Evolutionary conservation across 1,140 invertebrate genomes (phyloP), one percentile per base, ranked within the genome.

Genomic region (Platyscapa corneri): DNA sequence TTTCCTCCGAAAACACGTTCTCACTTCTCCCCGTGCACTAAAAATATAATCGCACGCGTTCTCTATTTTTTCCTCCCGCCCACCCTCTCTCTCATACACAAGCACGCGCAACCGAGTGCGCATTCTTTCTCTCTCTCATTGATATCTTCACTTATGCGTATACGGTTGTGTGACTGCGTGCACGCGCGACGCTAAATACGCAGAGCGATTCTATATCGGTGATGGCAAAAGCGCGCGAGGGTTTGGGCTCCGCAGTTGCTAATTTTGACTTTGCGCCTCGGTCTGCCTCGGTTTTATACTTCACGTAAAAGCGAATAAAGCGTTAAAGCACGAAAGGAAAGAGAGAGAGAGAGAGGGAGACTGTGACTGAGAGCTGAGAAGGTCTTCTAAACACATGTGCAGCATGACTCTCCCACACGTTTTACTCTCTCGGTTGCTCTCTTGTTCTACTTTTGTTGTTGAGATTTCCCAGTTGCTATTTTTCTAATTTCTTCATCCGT

Each of bases 1-100:
- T 84, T 84, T 84, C 83, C 60, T 84, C 76, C 76, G 76, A 78
- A 84, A 84, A 78, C 83, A 84, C 83, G 83, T 84, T 72, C 76
- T 34, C 46, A 39, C 83, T 32, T 23, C n/a, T 34, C 30, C 42
- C 42, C 75, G 39, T 37, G 82, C 75, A 77, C 83, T 85, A 80
- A 80, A 85, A 85, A 85, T 85, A 85, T 65, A 80, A 74, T 85
- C 83, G 12, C 34, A 32, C 14, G 14, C 76, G 53, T 20, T 60
- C 76, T 79, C 23, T 64, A 34, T 39, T 30, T 60, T 30, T 10
- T 46, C 23, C 34, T 70, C 75, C n/a, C 64, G 70, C 32, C 37
- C 42, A 49, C 42, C 56, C 64, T 70, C 83, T n/a, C n/a, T n/a
- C n/a, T n/a, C n/a, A n/a, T n/a, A n/a, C n/a, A n/a, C n/a, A n/a